A percentile compares a stretch with the other conserved stretches of the same genome.
Evolutionary conservation across 2,113 vertebrate species (phyloP).

Genomic region (Cricetomys ansorgei): DNA sequence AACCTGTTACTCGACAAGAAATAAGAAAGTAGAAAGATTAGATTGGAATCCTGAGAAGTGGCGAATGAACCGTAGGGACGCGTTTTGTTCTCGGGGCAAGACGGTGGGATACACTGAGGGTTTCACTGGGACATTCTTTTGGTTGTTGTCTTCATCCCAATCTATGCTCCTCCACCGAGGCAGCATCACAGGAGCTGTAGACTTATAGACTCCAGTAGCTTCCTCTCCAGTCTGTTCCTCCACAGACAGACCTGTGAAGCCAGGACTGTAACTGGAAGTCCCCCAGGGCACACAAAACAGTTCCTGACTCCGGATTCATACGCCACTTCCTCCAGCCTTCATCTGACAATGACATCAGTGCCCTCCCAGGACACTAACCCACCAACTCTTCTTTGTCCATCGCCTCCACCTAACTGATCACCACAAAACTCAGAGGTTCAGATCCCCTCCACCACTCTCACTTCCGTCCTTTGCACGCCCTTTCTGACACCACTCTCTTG

Average conservation of each 20-base stretch:
- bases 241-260: not conserved
- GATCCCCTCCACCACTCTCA: not conserved
- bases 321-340: not conserved
- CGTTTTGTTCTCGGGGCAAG: not conserved
- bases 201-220: not conserved
- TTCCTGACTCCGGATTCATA: not conserved
- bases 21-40: not conserved
- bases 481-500: not conserved
- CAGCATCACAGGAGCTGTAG: not conserved
- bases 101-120: not conserved
- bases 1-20: not conserved
- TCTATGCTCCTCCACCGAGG: no score
- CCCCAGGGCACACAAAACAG: accelerated
- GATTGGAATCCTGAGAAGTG: not conserved
- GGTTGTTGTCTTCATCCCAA: not conserved
- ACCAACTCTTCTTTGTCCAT: not conserved
- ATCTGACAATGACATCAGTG: not conserved
- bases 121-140: not conserved
- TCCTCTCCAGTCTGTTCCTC: not conserved
- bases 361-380: not conserved
- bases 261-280: not conserved
- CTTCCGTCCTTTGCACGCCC: not conserved
- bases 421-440: not conserved
- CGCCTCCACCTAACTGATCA: not conserved
- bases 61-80: not conserved